A percentile compares a stretch with the other conserved stretches of the same genome.
Evolutionary conservation across 1,140 invertebrate species (phyloP).

Genomic region (Chrysoperla carnea): DNA sequence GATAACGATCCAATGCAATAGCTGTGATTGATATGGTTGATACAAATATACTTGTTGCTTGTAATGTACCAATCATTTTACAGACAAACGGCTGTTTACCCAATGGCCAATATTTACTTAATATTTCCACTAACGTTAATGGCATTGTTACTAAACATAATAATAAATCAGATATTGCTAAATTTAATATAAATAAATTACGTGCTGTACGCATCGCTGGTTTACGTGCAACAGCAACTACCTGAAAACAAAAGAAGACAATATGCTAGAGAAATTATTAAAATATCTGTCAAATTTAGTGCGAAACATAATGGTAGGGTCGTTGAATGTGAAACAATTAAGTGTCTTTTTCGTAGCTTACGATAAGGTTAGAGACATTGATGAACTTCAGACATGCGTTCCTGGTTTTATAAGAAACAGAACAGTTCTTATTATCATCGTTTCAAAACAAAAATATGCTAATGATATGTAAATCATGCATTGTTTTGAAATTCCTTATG

Average conservation of each 20-base stretch:
- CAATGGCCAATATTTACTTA: constrained; percentile 56
- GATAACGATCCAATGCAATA: constrained; percentile 68
- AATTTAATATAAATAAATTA: constrained; percentile 81
- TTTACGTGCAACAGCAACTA: constrained; percentile 44
- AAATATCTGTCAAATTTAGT: not conserved
- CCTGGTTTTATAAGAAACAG: too few relatives aligned
- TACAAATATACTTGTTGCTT: constrained; percentile 75
- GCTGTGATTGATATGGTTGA: constrained; percentile 80
- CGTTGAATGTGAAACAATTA: too few relatives aligned
- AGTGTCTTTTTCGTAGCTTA: too few relatives aligned
- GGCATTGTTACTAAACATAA: constrained; percentile 75
- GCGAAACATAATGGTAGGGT: too few relatives aligned
- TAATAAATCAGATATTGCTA: constrained; percentile 70
- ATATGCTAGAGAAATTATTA: not conserved
- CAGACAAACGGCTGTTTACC: constrained; percentile 47
- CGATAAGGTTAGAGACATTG: too few relatives aligned
- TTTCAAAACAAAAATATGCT: too few relatives aligned
- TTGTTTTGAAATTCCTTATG: too few relatives aligned
- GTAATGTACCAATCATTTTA: constrained; percentile 62
- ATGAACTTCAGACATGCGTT: too few relatives aligned
- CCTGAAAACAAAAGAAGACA: constrained; percentile 12
- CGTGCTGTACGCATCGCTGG: constrained; percentile 68
- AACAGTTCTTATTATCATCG: too few relatives aligned
- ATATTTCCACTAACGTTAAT: constrained; percentile 63
- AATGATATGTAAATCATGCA: too few relatives aligned